Base-by-base conservation (phyloP, 2,888 invertebrate genomes). In the Troides aeacus region DNA sequence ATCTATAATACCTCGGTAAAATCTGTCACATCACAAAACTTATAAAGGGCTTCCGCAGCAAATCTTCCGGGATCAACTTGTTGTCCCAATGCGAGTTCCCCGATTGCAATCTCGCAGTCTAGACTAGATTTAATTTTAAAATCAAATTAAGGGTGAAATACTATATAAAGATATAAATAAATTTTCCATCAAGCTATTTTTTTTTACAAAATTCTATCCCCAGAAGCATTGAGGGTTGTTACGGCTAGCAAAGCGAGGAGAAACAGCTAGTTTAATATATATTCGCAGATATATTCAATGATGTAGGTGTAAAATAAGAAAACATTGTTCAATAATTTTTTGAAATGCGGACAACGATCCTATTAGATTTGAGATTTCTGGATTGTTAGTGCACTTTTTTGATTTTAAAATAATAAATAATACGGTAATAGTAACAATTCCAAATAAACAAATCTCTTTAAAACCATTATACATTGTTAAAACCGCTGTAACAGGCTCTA, bases 11-110 rank as follows among this genome's bases (percentile, higher is more conserved):
- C 78, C 2, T 53, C 50, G 24, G 53, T 63, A 53, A n/a, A 23
- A 64, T 7, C 23, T 24, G 58, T 42, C 23, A 57, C 56, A 46
- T 61, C 58, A 42, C 58, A n/a, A 64, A 64, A 64, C 21, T 42
- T 58, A 58, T 58, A 64, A 64, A 64, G 23, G 23, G 58, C 58
- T 23, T 57, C 42, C 64, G 17, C 58, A 64, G 64, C 76, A 77
- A 30, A 84, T 82, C 78, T 82, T 77, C 79, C 77, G 75, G 79
- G 82, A 85, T 85, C 87, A 85, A 85, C 82, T 86, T 85, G 87
- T 85, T 85, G 82, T 79, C 83, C 83, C 79, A 83, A 84, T 81
- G 86, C 82, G 85, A 53, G 53, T 53, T 53, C n/a, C 18, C n/a
- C 7, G n/a, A 53, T n/a, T 12, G 53, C 53, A 7, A n/a, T 53